Percentiles rank a stretch among this genome's conserved stretches.
These are phyloP conservation scores for Thalassophryne amazonica DNA, from an alignment of 2,797 vertebrate species.

Conservation along the genomic window DNA sequence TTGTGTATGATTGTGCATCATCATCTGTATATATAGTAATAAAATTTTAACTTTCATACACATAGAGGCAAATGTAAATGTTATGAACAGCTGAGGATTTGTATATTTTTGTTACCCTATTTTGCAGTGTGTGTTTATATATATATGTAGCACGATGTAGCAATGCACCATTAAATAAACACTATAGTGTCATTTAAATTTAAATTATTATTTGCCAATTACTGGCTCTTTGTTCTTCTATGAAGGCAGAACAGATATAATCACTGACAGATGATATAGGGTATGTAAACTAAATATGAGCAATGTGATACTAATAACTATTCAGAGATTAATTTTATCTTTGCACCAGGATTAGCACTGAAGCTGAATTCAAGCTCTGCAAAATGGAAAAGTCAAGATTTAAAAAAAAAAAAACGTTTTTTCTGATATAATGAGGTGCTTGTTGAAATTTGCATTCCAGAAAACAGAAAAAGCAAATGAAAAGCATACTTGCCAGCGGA, in stretches of 20 bases:
- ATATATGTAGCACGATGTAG: too few relatives aligned
- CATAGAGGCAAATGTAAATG: constrained; percentile 16
- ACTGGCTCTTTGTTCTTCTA: too few relatives aligned
- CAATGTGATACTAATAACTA: constrained; percentile 27
- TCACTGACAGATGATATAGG: constrained; percentile 27
- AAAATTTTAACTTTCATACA: constrained; percentile 39
- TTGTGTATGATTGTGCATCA: constrained; percentile 17
- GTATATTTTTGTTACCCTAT: constrained; percentile 13
- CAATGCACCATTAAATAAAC: too few relatives aligned
- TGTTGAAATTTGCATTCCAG: constrained; percentile 20
- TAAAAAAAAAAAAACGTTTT: constrained; percentile 3
- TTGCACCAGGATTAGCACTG: constrained; percentile 5
- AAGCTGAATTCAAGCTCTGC: constrained; percentile 15
- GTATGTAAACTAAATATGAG: constrained; percentile 35
- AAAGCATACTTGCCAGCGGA: constrained; percentile 23
- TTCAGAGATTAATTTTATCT: constrained; percentile 25
- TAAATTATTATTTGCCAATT: too few relatives aligned
- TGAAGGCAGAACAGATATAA: constrained; percentile 7
- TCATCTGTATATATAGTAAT: constrained; percentile 11
- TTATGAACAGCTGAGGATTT: constrained; percentile 9
- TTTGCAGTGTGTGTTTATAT: too few relatives aligned
- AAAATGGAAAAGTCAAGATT: constrained; percentile 15
- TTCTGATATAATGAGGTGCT: constrained; percentile 31
- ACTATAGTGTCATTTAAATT: too few relatives aligned
- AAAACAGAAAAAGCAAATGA: constrained; percentile 24